Conservation (phyloP, 2,797 vertebrate species). For the Xenops minutus region DNA sequence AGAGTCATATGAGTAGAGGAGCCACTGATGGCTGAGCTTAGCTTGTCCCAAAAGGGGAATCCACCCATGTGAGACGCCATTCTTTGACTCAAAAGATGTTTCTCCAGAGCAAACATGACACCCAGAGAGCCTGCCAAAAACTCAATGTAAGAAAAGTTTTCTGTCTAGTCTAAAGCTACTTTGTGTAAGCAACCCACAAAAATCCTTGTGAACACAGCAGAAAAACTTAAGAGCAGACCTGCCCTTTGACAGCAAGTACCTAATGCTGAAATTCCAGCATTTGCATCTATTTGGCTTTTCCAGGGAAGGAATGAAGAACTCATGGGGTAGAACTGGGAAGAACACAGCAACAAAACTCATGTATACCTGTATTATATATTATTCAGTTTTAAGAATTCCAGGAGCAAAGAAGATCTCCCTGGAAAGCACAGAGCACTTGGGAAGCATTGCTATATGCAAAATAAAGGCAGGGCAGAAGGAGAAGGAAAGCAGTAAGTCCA, state of each 20-base stretch:
- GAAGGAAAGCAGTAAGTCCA: not conserved
- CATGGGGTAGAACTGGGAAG: not conserved
- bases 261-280: not conserved
- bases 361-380: too few relatives aligned
- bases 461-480: not conserved
- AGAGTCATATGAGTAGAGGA: not conserved
- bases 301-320: not conserved
- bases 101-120: not conserved
- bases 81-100: not conserved
- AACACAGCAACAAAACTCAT: not conserved
- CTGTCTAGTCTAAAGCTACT: not conserved
- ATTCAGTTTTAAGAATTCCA: not conserved
- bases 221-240: not conserved
- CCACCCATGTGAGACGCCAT: not conserved
- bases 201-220: not conserved
- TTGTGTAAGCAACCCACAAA: not conserved
- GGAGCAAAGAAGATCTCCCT: not conserved
- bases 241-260: not conserved
- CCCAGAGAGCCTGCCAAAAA: not conserved
- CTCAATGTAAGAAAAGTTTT: fast-evolving
- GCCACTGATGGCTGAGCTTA: not conserved
- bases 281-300: not conserved
- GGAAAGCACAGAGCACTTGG: not conserved
- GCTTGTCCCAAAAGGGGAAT: not conserved
- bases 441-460: not conserved